A percentile compares a stretch with the other conserved stretches of the same genome.
These are phyloP conservation scores for Procavia capensis DNA, from an alignment of 2,113 vertebrate species.

Conservation along the genomic window DNA sequence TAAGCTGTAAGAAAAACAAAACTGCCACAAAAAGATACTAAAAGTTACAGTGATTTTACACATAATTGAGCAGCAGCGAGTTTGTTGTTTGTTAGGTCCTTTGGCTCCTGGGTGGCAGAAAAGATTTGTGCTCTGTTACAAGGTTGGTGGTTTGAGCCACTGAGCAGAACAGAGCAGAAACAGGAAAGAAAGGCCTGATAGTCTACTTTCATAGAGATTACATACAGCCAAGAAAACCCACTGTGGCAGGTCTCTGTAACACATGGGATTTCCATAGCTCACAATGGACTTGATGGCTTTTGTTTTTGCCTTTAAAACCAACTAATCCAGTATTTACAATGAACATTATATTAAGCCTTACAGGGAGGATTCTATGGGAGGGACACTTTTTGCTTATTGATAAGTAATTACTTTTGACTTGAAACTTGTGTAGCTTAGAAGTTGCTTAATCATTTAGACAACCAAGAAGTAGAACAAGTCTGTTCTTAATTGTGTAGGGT, in stretches of 20 bases:
- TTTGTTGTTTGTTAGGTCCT: background rate
- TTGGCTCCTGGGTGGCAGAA: background rate
- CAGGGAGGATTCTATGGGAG: background rate
- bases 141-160: background rate
- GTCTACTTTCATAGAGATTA: background rate
- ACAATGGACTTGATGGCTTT: background rate
- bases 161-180: fast-evolving
- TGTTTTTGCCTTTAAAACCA: background rate
- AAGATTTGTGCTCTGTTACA: background rate
- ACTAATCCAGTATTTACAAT: background rate
- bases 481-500: background rate
- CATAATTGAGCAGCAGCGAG: background rate
- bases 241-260: background rate
- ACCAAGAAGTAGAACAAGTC: background rate
- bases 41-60: background rate
- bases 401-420: background rate
- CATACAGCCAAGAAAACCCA: background rate
- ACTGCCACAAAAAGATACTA: background rate
- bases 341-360: background rate
- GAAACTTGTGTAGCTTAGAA: background rate
- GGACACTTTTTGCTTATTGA: background rate
- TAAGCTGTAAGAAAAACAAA: background rate
- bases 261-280: background rate
- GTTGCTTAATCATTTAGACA: background rate
- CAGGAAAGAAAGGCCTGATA: background rate